Percentiles rank a stretch among this genome's conserved stretches.
Conservation (phyloP, 2,113 vertebrate species). For the Alligator mississippiensis region DNA sequence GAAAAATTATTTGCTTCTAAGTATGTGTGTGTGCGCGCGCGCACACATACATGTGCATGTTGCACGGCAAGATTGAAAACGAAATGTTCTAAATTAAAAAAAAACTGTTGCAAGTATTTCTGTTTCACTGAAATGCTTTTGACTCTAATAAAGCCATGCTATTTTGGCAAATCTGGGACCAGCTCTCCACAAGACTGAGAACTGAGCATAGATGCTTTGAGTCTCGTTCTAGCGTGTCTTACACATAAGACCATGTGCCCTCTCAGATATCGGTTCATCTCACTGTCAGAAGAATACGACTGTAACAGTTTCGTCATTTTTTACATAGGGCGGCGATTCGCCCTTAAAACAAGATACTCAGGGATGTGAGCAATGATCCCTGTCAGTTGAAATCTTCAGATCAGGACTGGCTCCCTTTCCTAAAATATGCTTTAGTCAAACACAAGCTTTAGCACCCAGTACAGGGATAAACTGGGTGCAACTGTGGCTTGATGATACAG, state of each 20-base stretch:
- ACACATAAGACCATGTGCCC: accelerated
- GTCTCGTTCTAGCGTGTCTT: neutral
- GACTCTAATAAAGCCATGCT: no score
- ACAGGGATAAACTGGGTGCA: neutral
- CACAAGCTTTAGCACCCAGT: neutral
- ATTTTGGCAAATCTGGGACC: no score
- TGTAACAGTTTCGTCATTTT: slow-evolving; percentile 18
- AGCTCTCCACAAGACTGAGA: neutral
- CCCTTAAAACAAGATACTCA: neutral
- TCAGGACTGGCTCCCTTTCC: neutral
- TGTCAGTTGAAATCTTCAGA: neutral
- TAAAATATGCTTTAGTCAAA: neutral
- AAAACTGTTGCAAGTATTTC: no score
- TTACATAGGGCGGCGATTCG: slow-evolving; percentile 4
- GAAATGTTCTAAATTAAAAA: neutral
- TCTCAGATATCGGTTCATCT: accelerated
- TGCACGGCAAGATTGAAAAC: neutral
- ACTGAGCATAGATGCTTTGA: accelerated
- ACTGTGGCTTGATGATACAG: neutral
- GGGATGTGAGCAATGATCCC: neutral
- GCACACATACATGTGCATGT: no score
- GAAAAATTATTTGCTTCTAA: no score
- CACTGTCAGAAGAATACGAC: neutral
- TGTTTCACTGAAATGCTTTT: no score
- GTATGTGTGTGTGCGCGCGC: no score